Evolutionary conservation across 2,113 vertebrate genomes (phyloP).

Genomic region (Otis tarda): DNA sequence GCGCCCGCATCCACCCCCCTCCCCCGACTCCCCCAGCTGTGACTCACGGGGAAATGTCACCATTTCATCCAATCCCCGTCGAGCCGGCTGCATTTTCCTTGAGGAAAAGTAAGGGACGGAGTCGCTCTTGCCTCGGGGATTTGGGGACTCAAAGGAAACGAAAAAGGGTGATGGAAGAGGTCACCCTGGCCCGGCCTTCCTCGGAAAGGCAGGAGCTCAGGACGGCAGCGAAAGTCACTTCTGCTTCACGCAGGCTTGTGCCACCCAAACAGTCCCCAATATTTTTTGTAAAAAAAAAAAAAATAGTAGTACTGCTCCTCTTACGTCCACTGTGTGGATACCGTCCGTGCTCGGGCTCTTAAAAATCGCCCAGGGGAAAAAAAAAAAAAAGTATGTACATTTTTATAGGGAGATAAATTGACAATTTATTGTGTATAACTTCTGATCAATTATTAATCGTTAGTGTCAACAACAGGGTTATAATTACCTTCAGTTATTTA

Average conservation of each 20-base stretch:
- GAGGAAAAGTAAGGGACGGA: not conserved
- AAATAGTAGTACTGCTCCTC: not conserved
- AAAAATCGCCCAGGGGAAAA: not conserved
- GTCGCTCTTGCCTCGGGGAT: not conserved
- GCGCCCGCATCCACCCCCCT: too few relatives aligned
- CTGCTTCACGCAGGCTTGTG: not conserved
- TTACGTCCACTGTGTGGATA: not conserved
- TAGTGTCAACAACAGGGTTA: constrained; percentile 79
- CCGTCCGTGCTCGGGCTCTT: not conserved
- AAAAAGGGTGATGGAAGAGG: accelerated
- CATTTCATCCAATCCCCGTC: not conserved
- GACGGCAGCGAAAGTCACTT: not conserved
- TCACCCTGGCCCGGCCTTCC: not conserved
- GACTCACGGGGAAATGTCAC: not conserved
- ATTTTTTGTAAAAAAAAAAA: not conserved
- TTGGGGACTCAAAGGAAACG: not conserved
- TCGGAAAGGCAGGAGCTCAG: not conserved
- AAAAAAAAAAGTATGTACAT: not conserved
- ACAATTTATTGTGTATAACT: constrained; percentile 77
- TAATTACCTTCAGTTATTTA: constrained; percentile 80
- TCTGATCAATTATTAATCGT: constrained; percentile 84
- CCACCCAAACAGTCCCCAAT: not conserved
- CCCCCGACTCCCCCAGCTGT: not conserved
- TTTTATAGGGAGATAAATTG: constrained; percentile 72
- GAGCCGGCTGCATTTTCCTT: not conserved